These are phyloP conservation scores for Melanotus villosus DNA, from an alignment of 2,888 invertebrate genomes.

Conservation along the genomic window DNA sequence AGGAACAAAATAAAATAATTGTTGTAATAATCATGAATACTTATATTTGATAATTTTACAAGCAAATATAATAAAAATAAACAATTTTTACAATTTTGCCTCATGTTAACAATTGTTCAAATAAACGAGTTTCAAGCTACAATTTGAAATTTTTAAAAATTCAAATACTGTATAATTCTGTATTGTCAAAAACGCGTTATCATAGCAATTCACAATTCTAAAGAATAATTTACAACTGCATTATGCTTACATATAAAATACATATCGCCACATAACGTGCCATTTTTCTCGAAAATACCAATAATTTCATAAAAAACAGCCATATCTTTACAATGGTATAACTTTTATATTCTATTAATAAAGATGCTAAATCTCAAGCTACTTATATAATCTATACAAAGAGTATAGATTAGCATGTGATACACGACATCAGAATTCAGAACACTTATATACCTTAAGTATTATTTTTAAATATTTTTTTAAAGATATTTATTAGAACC, in stretches of 20 bases:
- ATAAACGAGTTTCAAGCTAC: conserved; percentile 44
- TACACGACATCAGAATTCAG: conserved; percentile 25
- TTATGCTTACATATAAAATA: conserved; percentile 35
- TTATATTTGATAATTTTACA: conserved; percentile 51
- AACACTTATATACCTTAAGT: conserved; percentile 19
- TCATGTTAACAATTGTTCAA: conserved; percentile 59
- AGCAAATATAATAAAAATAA: conserved; percentile 60
- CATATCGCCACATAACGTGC: conserved; percentile 28
- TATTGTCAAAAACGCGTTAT: conserved; percentile 44
- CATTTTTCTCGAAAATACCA: conserved; percentile 11
- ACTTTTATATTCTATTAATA: conserved; percentile 11
- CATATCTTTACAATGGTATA: conserved; percentile 26
- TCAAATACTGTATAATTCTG: conserved; percentile 42
- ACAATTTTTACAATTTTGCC: conserved; percentile 59
- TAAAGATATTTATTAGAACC: too few relatives aligned
- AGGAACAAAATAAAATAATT: neutral
- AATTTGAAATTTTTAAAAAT: conserved; percentile 19
- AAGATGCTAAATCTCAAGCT: conserved; percentile 27
- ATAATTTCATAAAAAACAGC: conserved; percentile 32
- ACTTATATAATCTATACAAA: conserved; percentile 15
- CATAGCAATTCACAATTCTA: conserved; percentile 30
- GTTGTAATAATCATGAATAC: conserved; percentile 26
- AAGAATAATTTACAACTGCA: conserved; percentile 28
- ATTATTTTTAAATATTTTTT: neutral
- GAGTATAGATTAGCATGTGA: conserved; percentile 27